Evolutionary conservation across 1,140 invertebrate genomes (phyloP).

Genomic region (Pseudomyrmex dendroicus): DNA sequence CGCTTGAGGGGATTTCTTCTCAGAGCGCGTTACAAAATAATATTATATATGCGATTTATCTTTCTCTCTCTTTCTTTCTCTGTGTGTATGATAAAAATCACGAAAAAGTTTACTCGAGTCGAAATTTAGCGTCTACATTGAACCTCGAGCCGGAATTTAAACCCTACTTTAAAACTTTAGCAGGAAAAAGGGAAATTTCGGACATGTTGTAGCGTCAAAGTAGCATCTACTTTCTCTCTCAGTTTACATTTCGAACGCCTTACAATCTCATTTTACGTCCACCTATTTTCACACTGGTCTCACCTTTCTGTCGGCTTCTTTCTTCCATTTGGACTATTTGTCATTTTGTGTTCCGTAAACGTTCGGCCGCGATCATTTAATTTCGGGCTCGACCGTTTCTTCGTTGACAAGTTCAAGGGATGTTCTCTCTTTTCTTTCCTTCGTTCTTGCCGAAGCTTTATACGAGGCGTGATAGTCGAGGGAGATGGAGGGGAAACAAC

Average conservation of each 20-base stretch:
- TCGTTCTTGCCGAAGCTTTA: neutral
- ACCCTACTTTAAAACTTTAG: too few relatives aligned
- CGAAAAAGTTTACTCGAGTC: too few relatives aligned
- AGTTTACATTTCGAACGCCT: neutral
- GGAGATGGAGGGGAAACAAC: neutral
- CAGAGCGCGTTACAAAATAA: too few relatives aligned
- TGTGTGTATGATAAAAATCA: too few relatives aligned
- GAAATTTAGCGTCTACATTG: too few relatives aligned
- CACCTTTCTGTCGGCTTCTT: neutral
- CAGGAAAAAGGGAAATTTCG: too few relatives aligned
- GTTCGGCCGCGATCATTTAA: slow-evolving; percentile 4
- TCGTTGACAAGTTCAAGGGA: slow-evolving; percentile 36
- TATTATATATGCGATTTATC: too few relatives aligned
- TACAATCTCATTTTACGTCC: neutral
- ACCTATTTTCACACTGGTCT: neutral
- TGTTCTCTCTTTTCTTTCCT: slow-evolving; percentile 16
- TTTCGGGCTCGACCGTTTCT: slow-evolving; percentile 6
- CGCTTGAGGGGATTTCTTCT: too few relatives aligned
- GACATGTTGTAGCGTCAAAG: too few relatives aligned
- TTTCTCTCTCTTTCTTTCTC: too few relatives aligned
- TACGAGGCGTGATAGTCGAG: slow-evolving; percentile 44
- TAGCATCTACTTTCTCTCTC: too few relatives aligned
- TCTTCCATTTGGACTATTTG: slow-evolving; percentile 1
- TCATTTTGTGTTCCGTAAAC: slow-evolving; percentile 32
- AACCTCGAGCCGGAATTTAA: too few relatives aligned